Conservation (phyloP, 2,888 invertebrate genomes). For the Deroplatys truncata region DNA sequence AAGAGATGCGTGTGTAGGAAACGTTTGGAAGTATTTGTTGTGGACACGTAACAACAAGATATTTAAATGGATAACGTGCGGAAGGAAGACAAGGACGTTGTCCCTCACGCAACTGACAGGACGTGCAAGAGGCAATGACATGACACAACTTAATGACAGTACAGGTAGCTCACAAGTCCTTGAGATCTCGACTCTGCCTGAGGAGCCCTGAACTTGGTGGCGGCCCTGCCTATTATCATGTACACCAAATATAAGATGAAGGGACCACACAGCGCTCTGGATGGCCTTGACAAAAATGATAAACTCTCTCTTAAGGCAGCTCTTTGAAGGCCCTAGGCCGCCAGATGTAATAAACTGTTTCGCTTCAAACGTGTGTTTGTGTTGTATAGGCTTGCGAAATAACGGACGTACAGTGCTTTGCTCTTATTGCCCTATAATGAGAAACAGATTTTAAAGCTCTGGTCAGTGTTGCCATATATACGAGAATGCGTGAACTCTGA, state of each 20-base stretch:
- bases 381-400: too few relatives aligned
- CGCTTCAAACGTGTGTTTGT: not conserved
- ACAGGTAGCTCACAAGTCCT: not conserved
- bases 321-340: not conserved
- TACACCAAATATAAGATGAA: not conserved
- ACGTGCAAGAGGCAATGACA: not conserved
- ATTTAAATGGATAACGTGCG: not conserved
- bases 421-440: too few relatives aligned
- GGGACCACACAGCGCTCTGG: not conserved
- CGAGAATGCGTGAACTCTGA: too few relatives aligned
- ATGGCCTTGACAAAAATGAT: not conserved
- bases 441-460: too few relatives aligned
- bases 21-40: not conserved
- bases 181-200: not conserved
- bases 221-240: not conserved
- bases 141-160: not conserved
- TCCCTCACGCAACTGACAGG: not conserved
- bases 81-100: not conserved
- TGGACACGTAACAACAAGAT: not conserved
- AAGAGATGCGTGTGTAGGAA: not conserved
- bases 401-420: too few relatives aligned
- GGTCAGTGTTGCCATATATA: too few relatives aligned
- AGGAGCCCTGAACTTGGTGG: not conserved
- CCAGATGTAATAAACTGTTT: not conserved
- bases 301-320: not conserved